Evolutionary conservation across 1,140 invertebrate genomes (phyloP), one percentile per base, ranked within the genome.

Genomic region (Pachyrhynchus sulphureomaculatus): DNA sequence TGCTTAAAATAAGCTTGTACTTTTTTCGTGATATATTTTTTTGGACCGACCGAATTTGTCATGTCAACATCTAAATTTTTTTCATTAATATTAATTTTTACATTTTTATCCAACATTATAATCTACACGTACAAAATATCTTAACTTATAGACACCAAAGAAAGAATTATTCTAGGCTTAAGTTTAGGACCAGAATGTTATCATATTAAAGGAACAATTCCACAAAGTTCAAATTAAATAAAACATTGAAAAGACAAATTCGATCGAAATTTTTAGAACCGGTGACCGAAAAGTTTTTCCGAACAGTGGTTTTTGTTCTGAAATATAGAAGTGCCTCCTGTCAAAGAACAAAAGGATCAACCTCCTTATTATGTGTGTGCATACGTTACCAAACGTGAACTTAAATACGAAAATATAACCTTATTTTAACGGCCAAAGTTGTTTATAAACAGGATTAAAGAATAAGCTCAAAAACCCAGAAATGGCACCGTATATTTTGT

Each of bases 1-100:
- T 85, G 83, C 83, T 84, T 84, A 80, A 83, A 85, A 82, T 83
- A 84, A 84, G 83, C 83, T 85, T 85, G 83, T 85, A 85, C 83
- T 85, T 84, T 84, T 83, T 83, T 82, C 79, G 79, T 84, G 83
- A 84, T 83, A 83, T 54, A 49, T 60, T 45, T 60, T 60, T 62
- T 55, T 69, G 72, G 15, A 21, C 4, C 29, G 59, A 20, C 32
- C 23, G 34, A n/a, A 10, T 45, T 70, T 66, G 68, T 64, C 57
- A 58, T 44, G 26, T 45, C 44, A 47, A 32, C 44, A 21, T 37
- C 13, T 5, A 37, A 41, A 21, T 18, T 36, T 15, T 39, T 15
- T 13, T 29, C 18, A 52, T 33, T 32, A 34, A 55, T 44, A 20
- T 47, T 17, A 58, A 48, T 58, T 58, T 58, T 48, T 49, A 58